These are phyloP conservation scores for Athalia cordata DNA, from an alignment of 2,888 invertebrate species.

Conservation along the genomic window DNA sequence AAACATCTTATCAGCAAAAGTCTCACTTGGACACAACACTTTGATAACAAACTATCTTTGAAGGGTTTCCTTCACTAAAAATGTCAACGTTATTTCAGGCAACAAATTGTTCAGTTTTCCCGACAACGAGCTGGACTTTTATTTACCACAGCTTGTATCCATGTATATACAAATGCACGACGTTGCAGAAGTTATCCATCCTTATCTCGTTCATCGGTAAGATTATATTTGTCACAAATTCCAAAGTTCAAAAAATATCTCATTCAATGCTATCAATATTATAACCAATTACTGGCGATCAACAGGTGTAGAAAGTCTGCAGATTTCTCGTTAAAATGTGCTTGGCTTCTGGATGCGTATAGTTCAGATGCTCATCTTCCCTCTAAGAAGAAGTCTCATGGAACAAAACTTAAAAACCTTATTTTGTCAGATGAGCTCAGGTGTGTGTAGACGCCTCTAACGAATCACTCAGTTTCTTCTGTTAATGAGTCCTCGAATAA, in stretches of 20 bases:
- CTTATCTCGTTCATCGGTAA: slow-evolving; percentile 78
- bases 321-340: slow-evolving; percentile 96
- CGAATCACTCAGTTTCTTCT: neutral
- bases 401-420: slow-evolving; percentile 83
- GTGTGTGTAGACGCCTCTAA: slow-evolving; percentile 53
- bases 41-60: neutral
- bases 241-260: slow-evolving; percentile 12
- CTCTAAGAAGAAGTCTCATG: slow-evolving; percentile 84
- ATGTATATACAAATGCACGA: slow-evolving; percentile 99
- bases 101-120: slow-evolving; percentile 98
- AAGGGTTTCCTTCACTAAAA: neutral
- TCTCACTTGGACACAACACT: neutral
- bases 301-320: slow-evolving; percentile 93
- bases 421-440: slow-evolving; percentile 83
- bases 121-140: slow-evolving; percentile 95
- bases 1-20: neutral
- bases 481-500: neutral
- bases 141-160: slow-evolving; percentile 97
- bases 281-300: slow-evolving; percentile 49
- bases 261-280: slow-evolving; percentile 33
- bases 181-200: slow-evolving; percentile 88
- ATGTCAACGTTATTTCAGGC: slow-evolving; percentile 74
- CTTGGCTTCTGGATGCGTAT: slow-evolving; percentile 97
- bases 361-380: slow-evolving; percentile 83
- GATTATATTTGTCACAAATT: slow-evolving; percentile 52